These are phyloP conservation scores for Rhynchophorus ferrugineus DNA, from an alignment of 1,140 invertebrate species.

Conservation along the genomic window DNA sequence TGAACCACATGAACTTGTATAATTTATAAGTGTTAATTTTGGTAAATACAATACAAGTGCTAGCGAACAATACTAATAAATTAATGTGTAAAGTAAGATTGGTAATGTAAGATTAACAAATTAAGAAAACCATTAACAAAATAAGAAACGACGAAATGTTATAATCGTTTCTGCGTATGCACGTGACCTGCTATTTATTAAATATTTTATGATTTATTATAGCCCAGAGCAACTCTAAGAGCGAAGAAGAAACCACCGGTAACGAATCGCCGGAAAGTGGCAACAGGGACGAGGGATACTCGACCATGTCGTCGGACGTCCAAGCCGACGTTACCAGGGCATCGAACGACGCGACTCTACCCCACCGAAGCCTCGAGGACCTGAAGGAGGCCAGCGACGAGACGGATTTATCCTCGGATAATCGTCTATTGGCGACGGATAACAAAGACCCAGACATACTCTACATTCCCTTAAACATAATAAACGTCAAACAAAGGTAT, in stretches of 20 bases:
- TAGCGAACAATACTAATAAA: no score
- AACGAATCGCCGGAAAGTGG: conserved; percentile 64
- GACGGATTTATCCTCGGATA: conserved; percentile 51
- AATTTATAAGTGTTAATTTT: no score
- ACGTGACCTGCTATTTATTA: no score
- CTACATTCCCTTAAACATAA: conserved; percentile 60
- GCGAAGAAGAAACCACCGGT: conserved; percentile 52
- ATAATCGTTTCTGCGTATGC: no score
- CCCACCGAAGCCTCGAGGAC: conserved; percentile 56
- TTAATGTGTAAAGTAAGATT: no score
- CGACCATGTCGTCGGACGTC: conserved; percentile 82
- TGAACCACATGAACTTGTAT: no score
- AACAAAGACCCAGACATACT: conserved; percentile 57
- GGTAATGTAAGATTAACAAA: no score
- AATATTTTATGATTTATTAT: no score
- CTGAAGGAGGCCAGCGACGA: conserved; percentile 65
- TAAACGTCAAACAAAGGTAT: conserved; percentile 51
- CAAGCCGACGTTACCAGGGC: conserved; percentile 53
- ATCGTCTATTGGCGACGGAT: conserved; percentile 45
- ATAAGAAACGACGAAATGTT: no score
- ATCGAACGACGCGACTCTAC: conserved; percentile 43
- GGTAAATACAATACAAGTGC: no score
- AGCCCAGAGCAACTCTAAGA: conserved; percentile 38
- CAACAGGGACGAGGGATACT: conserved; percentile 79
- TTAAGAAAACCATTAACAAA: no score